Evolutionary conservation across 2,797 vertebrate species (phyloP).

Genomic region (Silurus aristotelis): DNA sequence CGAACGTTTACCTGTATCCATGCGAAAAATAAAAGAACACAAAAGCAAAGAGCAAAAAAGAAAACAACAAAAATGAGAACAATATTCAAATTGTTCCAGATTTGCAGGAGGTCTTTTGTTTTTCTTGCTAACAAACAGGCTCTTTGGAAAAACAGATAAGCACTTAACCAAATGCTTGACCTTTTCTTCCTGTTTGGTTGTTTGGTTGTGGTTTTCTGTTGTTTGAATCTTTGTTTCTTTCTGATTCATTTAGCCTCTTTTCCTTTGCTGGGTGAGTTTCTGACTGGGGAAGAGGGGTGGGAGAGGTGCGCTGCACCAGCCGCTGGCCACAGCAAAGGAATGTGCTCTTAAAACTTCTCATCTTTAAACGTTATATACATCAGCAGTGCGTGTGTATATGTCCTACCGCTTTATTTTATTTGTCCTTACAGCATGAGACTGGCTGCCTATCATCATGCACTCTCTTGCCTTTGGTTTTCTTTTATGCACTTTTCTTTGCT

Average conservation of each 20-base stretch:
- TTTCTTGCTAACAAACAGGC: constrained; percentile 74
- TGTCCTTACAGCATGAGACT: constrained; percentile 61
- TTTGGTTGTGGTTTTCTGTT: constrained; percentile 56
- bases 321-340: constrained; percentile 69
- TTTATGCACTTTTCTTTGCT: constrained; percentile 43
- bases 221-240: constrained; percentile 60
- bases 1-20: constrained; percentile 69
- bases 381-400: constrained; percentile 52
- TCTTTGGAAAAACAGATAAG: constrained; percentile 85
- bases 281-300: constrained; percentile 41
- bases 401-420: constrained; percentile 54
- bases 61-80: constrained; percentile 64
- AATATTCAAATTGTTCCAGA: constrained; percentile 69
- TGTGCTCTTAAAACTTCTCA: constrained; percentile 61
- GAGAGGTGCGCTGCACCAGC: constrained; percentile 66
- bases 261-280: constrained; percentile 69
- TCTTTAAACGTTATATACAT: constrained; percentile 53
- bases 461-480: constrained; percentile 44
- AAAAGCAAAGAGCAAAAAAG: constrained; percentile 61
- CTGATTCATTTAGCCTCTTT: constrained; percentile 76
- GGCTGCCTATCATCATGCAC: constrained; percentile 55
- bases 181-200: constrained; percentile 64
- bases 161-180: constrained; percentile 81
- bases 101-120: constrained; percentile 71
- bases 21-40: constrained; percentile 41